Base-by-base conservation (phyloP, 2,113 vertebrate genomes). In the Oenanthe melanoleuca region DNA sequence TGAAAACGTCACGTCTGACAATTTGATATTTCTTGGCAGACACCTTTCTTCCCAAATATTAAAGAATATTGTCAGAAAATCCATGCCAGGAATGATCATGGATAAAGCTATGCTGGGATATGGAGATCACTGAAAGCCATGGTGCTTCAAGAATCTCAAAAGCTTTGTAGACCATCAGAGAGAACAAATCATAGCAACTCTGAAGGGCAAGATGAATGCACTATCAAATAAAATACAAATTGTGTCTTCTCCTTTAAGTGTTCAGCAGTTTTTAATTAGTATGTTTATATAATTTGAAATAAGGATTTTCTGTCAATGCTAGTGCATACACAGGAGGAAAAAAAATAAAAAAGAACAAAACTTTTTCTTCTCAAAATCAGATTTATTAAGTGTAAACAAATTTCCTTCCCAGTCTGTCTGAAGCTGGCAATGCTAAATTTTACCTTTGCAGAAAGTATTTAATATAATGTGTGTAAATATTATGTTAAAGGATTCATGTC, bases 401-500 rank as follows among this genome's bases (percentile, higher is more conserved):
- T 59, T 65, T 84, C n/a, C 19, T 81, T 86, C 34, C 65, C 57
- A 37, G 59, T 72, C 66, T 88, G 80, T 72, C 89, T 75, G 73
- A 92, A 89, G 59, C 73, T 2, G 6, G 40, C 73, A 85, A 88
- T 56, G 70, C 59, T 94, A 92, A 81, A 91, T 89, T 95, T 92
- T 94, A 92, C 73, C 86, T 89, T 75, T 75, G 72, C 49, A 91
- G 69, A 96, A 96, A 88, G 55, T 85, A 95, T 95, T 93, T 91
- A 89, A 94, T 55, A 78, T 94, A 96, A 94, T 77, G n/a, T 84
- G 73, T 84, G 25, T 80, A 97, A 96, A 97, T 97, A 96, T 96
- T 97, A 93, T 96, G 77, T 52, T 97, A 97, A 97, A 95, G 77
- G 42, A 94, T 97, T 95, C 88, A 87, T 33, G 93, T 95, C 93